Percentiles rank a stretch among this genome's conserved stretches.
These are phyloP conservation scores for Lucifuga dentata DNA, from an alignment of 2,113 vertebrate species.

Conservation along the genomic window DNA sequence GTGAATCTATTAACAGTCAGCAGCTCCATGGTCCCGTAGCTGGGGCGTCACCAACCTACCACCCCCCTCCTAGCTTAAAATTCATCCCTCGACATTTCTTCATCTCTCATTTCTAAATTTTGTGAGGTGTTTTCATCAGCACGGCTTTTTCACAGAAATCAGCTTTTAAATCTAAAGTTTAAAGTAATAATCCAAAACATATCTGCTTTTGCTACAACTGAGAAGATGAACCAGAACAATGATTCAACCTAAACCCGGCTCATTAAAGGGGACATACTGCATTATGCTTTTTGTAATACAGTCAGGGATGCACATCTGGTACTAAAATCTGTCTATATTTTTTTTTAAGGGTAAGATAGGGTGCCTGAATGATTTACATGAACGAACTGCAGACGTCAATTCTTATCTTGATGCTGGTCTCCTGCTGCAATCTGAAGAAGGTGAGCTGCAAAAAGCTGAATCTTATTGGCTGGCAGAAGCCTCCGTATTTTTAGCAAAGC, in stretches of 20 bases:
- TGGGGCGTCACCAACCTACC: conserved; percentile 46
- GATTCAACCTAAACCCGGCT: background rate
- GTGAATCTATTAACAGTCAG: conserved; percentile 76
- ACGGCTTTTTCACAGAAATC: conserved; percentile 19
- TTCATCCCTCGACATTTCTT: conserved; percentile 40
- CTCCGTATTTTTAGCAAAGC: no score
- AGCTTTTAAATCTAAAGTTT: background rate
- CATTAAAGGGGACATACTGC: conserved; percentile 19
- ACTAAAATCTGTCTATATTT: no score
- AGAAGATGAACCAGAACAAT: background rate
- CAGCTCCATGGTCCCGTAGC: conserved; percentile 72
- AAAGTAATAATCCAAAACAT: conserved; percentile 39
- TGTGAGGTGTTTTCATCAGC: conserved; percentile 38
- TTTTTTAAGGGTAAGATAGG: no score
- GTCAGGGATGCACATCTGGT: no score
- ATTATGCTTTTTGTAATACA: no score
- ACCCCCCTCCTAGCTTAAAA: conserved; percentile 40
- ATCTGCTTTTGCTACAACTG: background rate
- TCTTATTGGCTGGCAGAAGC: no score
- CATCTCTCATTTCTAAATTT: conserved; percentile 26
- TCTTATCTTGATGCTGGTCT: no score
- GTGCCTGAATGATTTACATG: no score
- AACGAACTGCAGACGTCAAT: no score
- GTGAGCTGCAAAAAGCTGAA: no score
- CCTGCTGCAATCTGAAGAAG: no score